These are phyloP conservation scores for Macropus fuliginosus DNA, from an alignment of 2,797 vertebrate genomes.

Conservation along the genomic window DNA sequence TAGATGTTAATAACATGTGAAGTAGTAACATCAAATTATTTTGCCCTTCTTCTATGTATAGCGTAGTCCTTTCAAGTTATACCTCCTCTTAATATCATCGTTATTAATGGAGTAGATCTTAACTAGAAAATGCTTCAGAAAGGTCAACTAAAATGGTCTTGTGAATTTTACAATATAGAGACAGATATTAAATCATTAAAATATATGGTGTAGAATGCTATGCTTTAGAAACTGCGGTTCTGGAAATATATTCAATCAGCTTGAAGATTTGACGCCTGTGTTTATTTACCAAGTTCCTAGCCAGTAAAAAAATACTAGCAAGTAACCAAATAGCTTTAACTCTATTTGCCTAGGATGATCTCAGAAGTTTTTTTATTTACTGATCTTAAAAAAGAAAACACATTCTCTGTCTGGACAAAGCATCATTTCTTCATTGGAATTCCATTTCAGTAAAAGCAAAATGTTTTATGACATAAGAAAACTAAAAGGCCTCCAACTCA, in stretches of 20 bases:
- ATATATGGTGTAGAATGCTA: not conserved
- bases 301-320: conserved; percentile 69
- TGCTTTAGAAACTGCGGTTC: conserved; percentile 4
- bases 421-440: conserved; percentile 44
- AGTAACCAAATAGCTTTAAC: conserved; percentile 62
- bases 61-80: not conserved
- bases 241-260: conserved; percentile 58
- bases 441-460: conserved; percentile 49
- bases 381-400: conserved; percentile 6
- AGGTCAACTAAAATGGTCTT: not conserved
- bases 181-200: not conserved
- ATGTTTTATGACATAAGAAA: conserved; percentile 54
- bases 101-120: not conserved
- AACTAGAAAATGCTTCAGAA: not conserved
- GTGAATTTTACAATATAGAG: not conserved
- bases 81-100: not conserved
- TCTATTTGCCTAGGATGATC: conserved; percentile 51
- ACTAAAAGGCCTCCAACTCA: conserved; percentile 37
- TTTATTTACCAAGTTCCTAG: conserved; percentile 71
- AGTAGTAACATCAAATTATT: not conserved
- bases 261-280: conserved; percentile 60
- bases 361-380: conserved; percentile 52
- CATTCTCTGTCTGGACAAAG: conserved; percentile 26
- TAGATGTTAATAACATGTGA: not conserved
- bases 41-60: not conserved